These are phyloP conservation scores for Leucoraja erinaceus DNA, from an alignment of 2,113 vertebrate genomes.

Conservation along the genomic window DNA sequence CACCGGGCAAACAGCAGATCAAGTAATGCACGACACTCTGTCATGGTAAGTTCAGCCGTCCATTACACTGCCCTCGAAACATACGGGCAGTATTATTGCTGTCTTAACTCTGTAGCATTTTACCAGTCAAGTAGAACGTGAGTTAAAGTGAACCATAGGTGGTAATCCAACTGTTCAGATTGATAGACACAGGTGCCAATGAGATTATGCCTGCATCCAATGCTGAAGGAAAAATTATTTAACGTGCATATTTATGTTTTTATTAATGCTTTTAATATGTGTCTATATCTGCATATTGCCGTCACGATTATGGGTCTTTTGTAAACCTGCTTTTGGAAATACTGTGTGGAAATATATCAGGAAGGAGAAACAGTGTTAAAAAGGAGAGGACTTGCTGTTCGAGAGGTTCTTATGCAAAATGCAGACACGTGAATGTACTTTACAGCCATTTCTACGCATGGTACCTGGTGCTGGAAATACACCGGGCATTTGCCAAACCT, in stretches of 20 bases:
- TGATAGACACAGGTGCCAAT: neutral
- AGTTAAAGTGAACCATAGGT: neutral
- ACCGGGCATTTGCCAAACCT: too few species aligned
- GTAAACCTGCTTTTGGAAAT: neutral
- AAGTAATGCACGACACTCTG: neutral
- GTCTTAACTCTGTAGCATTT: neutral
- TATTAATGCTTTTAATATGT: neutral
- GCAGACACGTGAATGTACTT: too few species aligned
- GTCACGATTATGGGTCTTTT: neutral
- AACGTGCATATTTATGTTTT: too few species aligned
- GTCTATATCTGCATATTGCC: neutral
- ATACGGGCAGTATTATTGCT: neutral
- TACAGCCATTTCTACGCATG: too few species aligned
- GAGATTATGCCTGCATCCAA: neutral
- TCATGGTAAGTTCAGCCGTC: neutral
- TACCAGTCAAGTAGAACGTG: neutral
- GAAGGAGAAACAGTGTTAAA: neutral
- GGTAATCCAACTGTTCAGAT: neutral
- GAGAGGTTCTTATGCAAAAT: too few species aligned
- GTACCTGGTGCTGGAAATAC: too few species aligned
- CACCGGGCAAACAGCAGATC: neutral
- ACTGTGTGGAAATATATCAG: neutral
- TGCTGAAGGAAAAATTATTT: neutral
- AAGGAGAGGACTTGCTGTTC: too few species aligned
- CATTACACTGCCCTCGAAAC: too few species aligned